Percentiles rank a stretch among this genome's conserved stretches.
phyloP scores from a whole-genome alignment of 2,888 invertebrate species.

The Pollenia labialis region DNA sequence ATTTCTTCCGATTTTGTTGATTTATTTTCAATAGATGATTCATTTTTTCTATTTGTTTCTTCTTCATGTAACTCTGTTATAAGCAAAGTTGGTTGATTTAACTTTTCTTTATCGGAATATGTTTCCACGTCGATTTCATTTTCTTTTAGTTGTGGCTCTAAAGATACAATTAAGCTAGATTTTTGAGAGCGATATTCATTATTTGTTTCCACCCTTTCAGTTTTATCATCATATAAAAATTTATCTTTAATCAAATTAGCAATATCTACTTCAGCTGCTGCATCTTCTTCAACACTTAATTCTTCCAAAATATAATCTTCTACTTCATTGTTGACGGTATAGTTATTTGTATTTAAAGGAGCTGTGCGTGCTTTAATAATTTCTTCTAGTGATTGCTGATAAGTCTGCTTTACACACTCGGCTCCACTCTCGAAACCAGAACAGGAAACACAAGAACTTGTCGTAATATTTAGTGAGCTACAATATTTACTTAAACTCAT shows the following conservation, averaged over 20 bases:
- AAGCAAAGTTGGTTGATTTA: neutral
- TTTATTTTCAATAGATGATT: neutral
- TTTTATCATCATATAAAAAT: slow-evolving; percentile 28
- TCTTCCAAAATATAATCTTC: slow-evolving; percentile 39
- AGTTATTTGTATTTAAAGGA: slow-evolving; percentile 40
- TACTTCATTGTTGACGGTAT: slow-evolving; percentile 64
- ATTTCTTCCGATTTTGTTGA: neutral
- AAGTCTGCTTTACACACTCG: slow-evolving; percentile 48
- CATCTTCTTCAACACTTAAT: slow-evolving; percentile 32
- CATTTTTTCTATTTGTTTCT: neutral
- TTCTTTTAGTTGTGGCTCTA: too few species aligned
- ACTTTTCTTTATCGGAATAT: too few species aligned
- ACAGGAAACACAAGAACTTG: slow-evolving; percentile 77
- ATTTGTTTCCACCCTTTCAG: neutral
- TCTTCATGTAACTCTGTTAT: neutral
- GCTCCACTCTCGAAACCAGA: slow-evolving; percentile 72
- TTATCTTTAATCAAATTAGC: slow-evolving; percentile 31
- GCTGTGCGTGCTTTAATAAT: slow-evolving; percentile 67
- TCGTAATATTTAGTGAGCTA: slow-evolving; percentile 77
- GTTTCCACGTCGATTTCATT: too few species aligned
- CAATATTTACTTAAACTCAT: slow-evolving; percentile 65
- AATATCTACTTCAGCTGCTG: neutral
- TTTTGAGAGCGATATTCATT: too few species aligned
- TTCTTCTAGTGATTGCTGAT: slow-evolving; percentile 15
- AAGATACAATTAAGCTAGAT: too few species aligned